phyloP scores from a whole-genome alignment of 2,113 vertebrate species.

The Burhinus bistriatus region DNA sequence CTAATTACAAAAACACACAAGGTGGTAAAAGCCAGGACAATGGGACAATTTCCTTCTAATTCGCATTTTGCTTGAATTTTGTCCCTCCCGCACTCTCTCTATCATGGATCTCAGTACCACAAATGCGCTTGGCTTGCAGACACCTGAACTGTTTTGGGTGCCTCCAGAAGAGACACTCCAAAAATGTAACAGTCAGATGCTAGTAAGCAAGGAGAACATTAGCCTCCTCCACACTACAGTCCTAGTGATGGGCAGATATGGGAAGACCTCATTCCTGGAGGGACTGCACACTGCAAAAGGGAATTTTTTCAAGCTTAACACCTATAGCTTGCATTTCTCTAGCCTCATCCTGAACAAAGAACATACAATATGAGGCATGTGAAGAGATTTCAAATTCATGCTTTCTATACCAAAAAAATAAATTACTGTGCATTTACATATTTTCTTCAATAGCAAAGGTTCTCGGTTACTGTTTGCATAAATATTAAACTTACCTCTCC shows the following conservation, averaged over 20 bases:
- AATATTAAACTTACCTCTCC: background rate
- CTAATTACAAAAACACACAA: background rate
- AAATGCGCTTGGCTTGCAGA: background rate
- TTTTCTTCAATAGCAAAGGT: background rate
- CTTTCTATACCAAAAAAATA: background rate
- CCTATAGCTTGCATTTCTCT: background rate
- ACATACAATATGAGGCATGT: accelerated
- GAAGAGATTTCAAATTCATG: background rate
- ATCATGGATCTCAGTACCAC: background rate
- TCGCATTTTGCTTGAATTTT: background rate
- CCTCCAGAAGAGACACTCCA: background rate
- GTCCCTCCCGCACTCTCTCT: background rate
- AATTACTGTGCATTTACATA: background rate
- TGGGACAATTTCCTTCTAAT: background rate
- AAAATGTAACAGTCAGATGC: background rate
- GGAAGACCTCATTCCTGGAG: background rate
- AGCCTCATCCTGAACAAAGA: background rate
- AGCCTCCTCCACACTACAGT: background rate
- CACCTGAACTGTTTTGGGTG: background rate
- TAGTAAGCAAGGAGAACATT: background rate
- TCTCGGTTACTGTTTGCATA: background rate
- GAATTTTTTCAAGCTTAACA: background rate
- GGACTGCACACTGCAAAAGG: background rate
- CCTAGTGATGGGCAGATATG: background rate
- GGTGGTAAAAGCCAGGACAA: background rate